Evolutionary conservation across 2,888 invertebrate species (phyloP).

Genomic region (Luperina nickerlii): DNA sequence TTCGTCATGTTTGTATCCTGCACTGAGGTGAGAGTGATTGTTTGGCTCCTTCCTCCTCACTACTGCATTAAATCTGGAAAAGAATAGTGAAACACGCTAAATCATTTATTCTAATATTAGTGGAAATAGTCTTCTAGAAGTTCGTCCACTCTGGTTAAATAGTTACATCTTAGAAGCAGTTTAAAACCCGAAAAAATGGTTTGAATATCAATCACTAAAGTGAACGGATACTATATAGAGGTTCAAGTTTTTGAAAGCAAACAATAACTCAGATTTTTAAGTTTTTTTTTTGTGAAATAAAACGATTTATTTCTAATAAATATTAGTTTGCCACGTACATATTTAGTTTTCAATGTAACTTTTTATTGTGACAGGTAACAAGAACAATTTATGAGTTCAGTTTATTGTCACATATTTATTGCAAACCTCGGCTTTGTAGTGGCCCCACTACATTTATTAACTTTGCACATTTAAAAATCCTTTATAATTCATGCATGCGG

Average conservation of each 20-base stretch:
- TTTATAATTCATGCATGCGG: not conserved
- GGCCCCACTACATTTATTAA: not conserved
- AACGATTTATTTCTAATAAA: conserved; percentile 12
- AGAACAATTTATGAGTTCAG: conserved; percentile 1
- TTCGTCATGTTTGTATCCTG: conserved; percentile 63
- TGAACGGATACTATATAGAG: not conserved
- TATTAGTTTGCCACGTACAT: conserved; percentile 7
- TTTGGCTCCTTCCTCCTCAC: conserved; percentile 79
- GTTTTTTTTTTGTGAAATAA: conserved; percentile 6
- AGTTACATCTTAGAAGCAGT: not conserved
- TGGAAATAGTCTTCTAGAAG: not conserved
- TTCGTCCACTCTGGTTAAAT: not conserved
- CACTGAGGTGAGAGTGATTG: conserved; percentile 70
- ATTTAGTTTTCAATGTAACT: conserved; percentile 15
- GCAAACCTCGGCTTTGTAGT: not conserved
- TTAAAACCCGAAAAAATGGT: not conserved
- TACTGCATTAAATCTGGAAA: conserved; percentile 81
- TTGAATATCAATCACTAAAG: not conserved
- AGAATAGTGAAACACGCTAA: not conserved
- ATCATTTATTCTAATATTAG: not conserved
- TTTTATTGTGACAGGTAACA: conserved; percentile 25
- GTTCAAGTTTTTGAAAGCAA: conserved; percentile 13
- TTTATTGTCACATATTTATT: not conserved
- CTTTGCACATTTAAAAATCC: not conserved
- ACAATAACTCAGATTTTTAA: conserved; percentile 11